A percentile compares a stretch with the other conserved stretches of the same genome.
These are phyloP conservation scores for Epizoanthus fatuus DNA, from an alignment of 92 coral and sea anemone species.

Conservation along the genomic window DNA sequence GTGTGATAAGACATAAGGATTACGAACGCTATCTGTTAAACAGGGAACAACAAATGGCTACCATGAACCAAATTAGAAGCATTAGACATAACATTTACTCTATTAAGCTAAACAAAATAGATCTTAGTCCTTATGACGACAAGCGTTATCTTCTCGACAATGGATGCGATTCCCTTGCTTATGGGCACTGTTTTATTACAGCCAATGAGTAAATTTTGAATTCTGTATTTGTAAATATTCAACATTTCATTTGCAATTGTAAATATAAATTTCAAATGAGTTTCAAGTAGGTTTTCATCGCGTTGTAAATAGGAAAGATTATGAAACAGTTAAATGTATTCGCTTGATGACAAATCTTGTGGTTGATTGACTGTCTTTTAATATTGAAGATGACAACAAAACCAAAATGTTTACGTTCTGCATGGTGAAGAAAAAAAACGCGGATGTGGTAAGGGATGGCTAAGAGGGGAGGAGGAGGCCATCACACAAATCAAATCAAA, in stretches of 20 bases:
- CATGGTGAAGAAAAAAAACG: not conserved
- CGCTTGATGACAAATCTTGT: not conserved
- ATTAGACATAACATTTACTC: conserved; percentile 40
- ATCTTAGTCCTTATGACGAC: conserved; percentile 55
- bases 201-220: no score
- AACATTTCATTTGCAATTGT: not conserved
- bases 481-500: not conserved
- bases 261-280: not conserved
- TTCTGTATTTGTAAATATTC: not conserved
- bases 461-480: not conserved
- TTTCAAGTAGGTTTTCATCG: not conserved
- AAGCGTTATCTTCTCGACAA: conserved; percentile 4
- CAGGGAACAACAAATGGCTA: no score
- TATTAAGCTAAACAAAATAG: conserved; percentile 42
- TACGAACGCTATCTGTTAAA: no score
- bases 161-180: conserved; percentile 20
- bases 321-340: not conserved
- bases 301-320: not conserved
- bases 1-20: no score
- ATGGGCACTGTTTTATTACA: not conserved
- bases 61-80: no score
- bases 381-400: not conserved
- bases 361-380: not conserved
- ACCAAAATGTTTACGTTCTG: not conserved
- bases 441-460: conserved; percentile 7